Percentiles rank a stretch among this genome's conserved stretches.
Conservation (phyloP, 2,113 vertebrate species). For the Lasiurus cinereus region DNA sequence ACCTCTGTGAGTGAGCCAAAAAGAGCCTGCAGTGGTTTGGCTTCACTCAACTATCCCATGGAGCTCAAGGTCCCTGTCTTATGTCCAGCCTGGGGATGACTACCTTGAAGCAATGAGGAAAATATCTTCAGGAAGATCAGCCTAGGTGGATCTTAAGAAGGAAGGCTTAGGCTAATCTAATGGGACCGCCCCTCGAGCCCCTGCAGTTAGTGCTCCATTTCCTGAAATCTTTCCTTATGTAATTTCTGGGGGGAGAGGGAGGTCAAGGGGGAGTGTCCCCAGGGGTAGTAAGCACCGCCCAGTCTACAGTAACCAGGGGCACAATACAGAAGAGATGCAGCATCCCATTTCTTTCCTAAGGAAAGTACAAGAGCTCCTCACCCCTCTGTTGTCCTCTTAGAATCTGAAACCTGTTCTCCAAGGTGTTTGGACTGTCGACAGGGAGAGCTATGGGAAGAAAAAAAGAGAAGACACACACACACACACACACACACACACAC, state of each 20-base stretch:
- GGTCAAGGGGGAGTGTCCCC: background rate
- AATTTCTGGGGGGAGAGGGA: background rate
- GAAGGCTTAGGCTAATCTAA: conserved; percentile 33
- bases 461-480: conserved; percentile 39
- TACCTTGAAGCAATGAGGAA: conserved; percentile 1
- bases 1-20: background rate
- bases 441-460: conserved; percentile 63
- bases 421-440: conserved; percentile 63
- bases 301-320: background rate
- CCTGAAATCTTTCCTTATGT: conserved; percentile 14
- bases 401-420: conserved; percentile 70
- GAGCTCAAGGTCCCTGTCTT: conserved; percentile 27
- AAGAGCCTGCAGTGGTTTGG: background rate
- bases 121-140: background rate
- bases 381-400: conserved; percentile 70
- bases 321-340: background rate
- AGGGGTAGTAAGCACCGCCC: background rate
- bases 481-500: background rate
- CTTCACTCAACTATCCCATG: background rate
- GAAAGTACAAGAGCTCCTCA: conserved; percentile 57
- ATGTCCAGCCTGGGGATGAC: background rate
- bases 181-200: background rate
- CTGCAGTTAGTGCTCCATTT: conserved; percentile 61
- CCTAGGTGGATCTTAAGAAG: background rate
- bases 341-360: background rate